phyloP scores from a whole-genome alignment of 1,140 invertebrate species.

The Anadara kagoshimensis region DNA sequence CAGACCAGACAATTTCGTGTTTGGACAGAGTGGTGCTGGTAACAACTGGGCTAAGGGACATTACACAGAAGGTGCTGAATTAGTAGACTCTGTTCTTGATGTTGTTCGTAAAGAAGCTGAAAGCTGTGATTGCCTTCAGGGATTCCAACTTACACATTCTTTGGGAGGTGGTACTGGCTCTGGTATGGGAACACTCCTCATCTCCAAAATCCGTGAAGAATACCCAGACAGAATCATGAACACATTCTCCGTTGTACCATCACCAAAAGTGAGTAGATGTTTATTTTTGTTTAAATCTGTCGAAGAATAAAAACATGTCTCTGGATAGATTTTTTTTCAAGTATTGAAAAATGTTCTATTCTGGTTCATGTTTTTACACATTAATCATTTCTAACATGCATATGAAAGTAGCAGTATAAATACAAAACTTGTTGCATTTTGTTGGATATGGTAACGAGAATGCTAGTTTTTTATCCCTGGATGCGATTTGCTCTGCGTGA shows the following conservation, averaged over 20 bases:
- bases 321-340: not conserved
- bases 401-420: not conserved
- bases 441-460: not conserved
- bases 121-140: constrained; percentile 85
- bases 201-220: constrained; percentile 78
- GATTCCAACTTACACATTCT: constrained; percentile 85
- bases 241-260: constrained; percentile 93
- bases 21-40: constrained; percentile 79
- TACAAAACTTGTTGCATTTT: not conserved
- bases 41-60: constrained; percentile 96
- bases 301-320: not conserved
- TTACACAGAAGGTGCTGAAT: constrained; percentile 94
- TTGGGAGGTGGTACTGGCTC: constrained; percentile 78
- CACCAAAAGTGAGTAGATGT: constrained; percentile 83
- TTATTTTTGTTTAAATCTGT: not conserved
- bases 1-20: constrained; percentile 83
- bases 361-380: not conserved
- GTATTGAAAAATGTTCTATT: not conserved
- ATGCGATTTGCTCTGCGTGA: too few relatives aligned
- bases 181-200: constrained; percentile 79
- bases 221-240: constrained; percentile 92
- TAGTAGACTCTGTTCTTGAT: constrained; percentile 87
- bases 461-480: not conserved
- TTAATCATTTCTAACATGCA: not conserved
- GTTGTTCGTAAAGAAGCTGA: constrained; percentile 90